Percentiles rank a stretch among this genome's conserved stretches.
phyloP scores from a whole-genome alignment of 1,140 invertebrate species.

The Drosophila murphyi region DNA sequence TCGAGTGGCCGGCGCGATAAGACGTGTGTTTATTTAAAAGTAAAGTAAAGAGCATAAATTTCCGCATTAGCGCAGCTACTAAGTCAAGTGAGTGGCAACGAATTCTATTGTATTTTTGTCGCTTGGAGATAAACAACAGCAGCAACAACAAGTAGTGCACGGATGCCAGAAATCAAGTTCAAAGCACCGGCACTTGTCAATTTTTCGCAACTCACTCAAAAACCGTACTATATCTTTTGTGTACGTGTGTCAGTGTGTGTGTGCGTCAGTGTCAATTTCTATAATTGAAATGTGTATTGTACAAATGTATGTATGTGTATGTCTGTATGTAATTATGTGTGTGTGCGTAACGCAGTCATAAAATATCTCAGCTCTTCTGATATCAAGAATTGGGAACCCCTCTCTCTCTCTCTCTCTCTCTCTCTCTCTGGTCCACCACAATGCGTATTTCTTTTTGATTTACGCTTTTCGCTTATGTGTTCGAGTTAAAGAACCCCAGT shows the following conservation, averaged over 20 bases:
- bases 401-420: conserved; percentile 8
- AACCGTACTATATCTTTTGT: conserved; percentile 13
- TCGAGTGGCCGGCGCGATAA: conserved; percentile 61
- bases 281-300: conserved; percentile 42
- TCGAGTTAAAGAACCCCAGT: background rate
- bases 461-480: conserved; percentile 4
- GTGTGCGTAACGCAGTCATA: conserved; percentile 23
- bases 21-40: conserved; percentile 24
- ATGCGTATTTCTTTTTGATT: conserved; percentile 26
- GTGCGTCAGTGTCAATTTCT: conserved; percentile 35
- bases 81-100: conserved; percentile 52
- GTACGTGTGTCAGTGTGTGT: background rate
- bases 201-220: conserved; percentile 24
- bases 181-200: conserved; percentile 47
- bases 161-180: conserved; percentile 74
- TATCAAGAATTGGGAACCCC: conserved; percentile 16
- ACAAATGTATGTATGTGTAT: background rate
- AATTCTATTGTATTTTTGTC: conserved; percentile 30
- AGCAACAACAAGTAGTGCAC: conserved; percentile 22
- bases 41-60: conserved; percentile 59
- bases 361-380: conserved; percentile 22
- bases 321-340: too few relatives aligned
- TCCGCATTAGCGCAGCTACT: conserved; percentile 57
- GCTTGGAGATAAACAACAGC: conserved; percentile 30
- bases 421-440: background rate